Conservation (phyloP, 2,888 invertebrate genomes). For the Drosophila trichaetosa region DNA sequence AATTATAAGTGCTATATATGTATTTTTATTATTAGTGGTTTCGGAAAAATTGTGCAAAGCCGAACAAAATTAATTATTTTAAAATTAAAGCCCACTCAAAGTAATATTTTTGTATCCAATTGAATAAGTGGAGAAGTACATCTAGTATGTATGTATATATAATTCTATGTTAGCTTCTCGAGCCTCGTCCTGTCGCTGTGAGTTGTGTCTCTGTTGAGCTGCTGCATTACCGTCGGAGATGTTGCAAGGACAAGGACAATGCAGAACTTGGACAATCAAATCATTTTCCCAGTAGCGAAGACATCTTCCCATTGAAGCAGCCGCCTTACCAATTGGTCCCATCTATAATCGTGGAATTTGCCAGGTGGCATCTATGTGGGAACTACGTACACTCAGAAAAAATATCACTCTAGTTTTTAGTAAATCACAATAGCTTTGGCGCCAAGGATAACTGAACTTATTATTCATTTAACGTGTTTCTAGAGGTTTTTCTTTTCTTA, state of each 20-base stretch:
- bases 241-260: not conserved
- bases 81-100: fast-evolving
- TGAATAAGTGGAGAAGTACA: not conserved
- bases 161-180: too few species aligned
- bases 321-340: not conserved
- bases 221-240: not conserved
- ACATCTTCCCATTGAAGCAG: not conserved
- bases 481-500: not conserved
- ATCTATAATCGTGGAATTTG: not conserved
- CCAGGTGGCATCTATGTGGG: too few species aligned
- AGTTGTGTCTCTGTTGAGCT: not conserved
- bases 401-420: fast-evolving
- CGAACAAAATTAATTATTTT: not conserved
- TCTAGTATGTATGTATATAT: too few species aligned
- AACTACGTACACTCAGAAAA: not conserved
- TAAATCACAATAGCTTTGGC: fast-evolving
- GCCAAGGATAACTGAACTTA: not conserved
- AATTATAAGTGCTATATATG: not conserved
- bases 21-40: not conserved
- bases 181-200: fast-evolving
- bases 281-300: too few species aligned
- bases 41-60: not conserved
- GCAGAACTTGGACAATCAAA: not conserved
- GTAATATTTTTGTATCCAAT: not conserved
- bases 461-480: not conserved